These are phyloP conservation scores for Brachymystax lenok DNA, from an alignment of 2,797 vertebrate genomes.

Conservation along the genomic window DNA sequence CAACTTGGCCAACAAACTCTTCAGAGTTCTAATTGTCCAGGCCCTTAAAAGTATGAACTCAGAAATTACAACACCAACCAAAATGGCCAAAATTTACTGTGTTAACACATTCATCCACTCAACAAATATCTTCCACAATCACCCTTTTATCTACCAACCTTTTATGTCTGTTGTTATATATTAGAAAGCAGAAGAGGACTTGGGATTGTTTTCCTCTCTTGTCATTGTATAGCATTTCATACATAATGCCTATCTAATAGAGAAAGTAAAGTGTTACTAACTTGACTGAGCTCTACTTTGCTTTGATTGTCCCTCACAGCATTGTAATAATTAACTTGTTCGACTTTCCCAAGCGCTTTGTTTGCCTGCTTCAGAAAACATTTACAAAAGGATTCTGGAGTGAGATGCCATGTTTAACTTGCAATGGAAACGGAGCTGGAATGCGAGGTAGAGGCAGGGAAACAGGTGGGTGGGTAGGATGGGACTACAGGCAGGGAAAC, in stretches of 20 bases:
- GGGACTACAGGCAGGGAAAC: no score
- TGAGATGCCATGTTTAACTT: slow-evolving; percentile 73
- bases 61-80: neutral
- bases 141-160: neutral
- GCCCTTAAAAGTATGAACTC: neutral
- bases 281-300: slow-evolving; percentile 31
- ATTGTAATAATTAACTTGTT: slow-evolving; percentile 65
- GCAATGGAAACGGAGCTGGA: slow-evolving; percentile 75
- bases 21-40: no score
- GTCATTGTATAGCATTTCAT: slow-evolving; percentile 29
- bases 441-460: slow-evolving; percentile 38
- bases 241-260: slow-evolving; percentile 51
- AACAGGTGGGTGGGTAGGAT: no score
- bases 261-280: slow-evolving; percentile 45
- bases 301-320: slow-evolving; percentile 42
- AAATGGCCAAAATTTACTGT: neutral
- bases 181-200: slow-evolving; percentile 21
- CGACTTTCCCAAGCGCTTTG: slow-evolving; percentile 56
- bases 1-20: neutral
- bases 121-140: neutral
- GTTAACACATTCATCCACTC: neutral
- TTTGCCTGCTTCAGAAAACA: slow-evolving; percentile 58
- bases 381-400: slow-evolving; percentile 66
- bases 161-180: neutral
- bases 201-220: slow-evolving; percentile 20